Conservation (phyloP, 23 tunicate species). For the Halocynthia aurantium region DNA sequence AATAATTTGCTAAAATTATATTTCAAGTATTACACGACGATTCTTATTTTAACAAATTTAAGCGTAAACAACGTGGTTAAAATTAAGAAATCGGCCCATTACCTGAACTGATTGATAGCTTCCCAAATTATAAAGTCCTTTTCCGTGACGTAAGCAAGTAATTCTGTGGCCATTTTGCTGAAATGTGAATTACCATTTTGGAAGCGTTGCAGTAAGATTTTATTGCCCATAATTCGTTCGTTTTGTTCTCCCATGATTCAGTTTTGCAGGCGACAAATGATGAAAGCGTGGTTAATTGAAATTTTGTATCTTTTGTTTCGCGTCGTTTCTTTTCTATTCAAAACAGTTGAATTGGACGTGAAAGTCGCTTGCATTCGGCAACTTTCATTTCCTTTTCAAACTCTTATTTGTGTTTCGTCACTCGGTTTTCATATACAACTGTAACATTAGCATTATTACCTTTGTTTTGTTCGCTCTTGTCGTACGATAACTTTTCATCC, state of each 20-base stretch:
- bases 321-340: background rate
- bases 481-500: no score
- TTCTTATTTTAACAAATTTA: no score
- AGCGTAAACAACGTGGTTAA: no score
- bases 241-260: background rate
- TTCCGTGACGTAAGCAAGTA: no score
- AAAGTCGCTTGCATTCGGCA: slow-evolving; percentile 3
- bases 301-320: slow-evolving; percentile 7
- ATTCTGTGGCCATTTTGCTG: background rate
- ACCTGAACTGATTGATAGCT: no score
- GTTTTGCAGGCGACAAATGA: background rate
- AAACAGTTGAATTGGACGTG: background rate
- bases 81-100: no score
- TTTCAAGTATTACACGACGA: no score
- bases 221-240: background rate
- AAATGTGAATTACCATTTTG: no score
- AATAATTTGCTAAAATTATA: no score
- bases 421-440: background rate
- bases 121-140: no score
- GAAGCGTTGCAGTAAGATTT: no score
- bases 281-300: background rate
- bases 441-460: slow-evolving; percentile 3
- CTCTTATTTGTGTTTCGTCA: slow-evolving; percentile 8
- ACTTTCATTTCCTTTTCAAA: background rate
- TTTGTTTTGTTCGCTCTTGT: no score